These are phyloP conservation scores for Passer domesticus DNA, from an alignment of 2,113 vertebrate species.

Conservation along the genomic window DNA sequence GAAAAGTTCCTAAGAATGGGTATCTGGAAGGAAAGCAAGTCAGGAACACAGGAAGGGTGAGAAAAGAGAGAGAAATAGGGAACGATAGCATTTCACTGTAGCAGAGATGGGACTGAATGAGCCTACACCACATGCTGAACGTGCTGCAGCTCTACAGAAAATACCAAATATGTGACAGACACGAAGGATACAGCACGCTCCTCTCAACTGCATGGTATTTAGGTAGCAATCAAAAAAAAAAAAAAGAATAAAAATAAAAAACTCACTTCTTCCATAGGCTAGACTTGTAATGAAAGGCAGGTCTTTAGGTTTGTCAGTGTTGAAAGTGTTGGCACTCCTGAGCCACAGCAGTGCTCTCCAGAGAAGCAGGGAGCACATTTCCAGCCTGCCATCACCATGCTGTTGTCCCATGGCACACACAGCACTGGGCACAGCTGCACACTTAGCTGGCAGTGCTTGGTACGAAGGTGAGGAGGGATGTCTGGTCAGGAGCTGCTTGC, in stretches of 20 bases:
- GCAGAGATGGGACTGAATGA: not conserved
- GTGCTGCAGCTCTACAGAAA: not conserved
- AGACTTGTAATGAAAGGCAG: not conserved
- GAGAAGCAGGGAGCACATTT: not conserved
- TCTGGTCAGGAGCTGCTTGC: not conserved
- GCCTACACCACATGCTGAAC: not conserved
- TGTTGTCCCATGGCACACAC: fast-evolving
- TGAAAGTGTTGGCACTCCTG: not conserved
- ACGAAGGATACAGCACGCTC: fast-evolving
- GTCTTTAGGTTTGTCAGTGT: not conserved
- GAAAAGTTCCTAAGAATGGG: not conserved
- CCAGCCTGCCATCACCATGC: not conserved
- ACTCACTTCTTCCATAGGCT: not conserved
- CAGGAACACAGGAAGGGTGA: not conserved
- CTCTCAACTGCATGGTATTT: not conserved
- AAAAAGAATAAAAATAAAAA: not conserved
- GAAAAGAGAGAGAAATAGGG: not conserved
- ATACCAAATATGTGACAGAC: not conserved
- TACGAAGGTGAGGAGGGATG: fast-evolving
- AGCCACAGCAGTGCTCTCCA: not conserved
- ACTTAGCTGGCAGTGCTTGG: not conserved
- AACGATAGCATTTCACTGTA: not conserved
- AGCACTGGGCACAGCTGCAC: not conserved
- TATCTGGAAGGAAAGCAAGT: not conserved
- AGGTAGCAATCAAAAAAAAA: not conserved